Evolutionary conservation across 1,140 invertebrate species (phyloP), one percentile per base, ranked within the genome.

Genomic region (Drosophila serrata): DNA sequence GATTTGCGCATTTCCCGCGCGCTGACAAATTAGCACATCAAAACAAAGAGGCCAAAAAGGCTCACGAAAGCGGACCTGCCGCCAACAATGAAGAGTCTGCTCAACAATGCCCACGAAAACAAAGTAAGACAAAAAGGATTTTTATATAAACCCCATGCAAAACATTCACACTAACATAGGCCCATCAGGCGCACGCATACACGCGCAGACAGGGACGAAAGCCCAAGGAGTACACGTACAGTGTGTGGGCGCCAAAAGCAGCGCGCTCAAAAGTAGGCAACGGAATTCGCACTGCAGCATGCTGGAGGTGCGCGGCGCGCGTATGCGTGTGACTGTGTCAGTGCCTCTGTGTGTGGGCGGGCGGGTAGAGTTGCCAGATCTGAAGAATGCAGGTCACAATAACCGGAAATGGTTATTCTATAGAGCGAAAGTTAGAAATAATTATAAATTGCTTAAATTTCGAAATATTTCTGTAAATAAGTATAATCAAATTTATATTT

Each of bases 21-120:
- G 48, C 70, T 78, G 69, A 62, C 65, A 84, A 84, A 88, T 81
- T 84, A 90, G 85, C 77, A 77, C 77, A 88, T 88, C 81, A 81
- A 84, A 88, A 90, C 85, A 90, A 90, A 90, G 81, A 84, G 73
- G 55, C 68, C 60, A 45, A 69, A 69, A 53, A 65, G 65, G 68
- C 55, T 49, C 59, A 69, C 22, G 62, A 74, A 51, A 49, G 59
- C 61, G 59, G 39, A 35, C 67, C 48, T 42, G 37, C 24, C 60
- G 63, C 51, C 51, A 53, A 60, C 75, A 75, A 68, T 70, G 61
- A 69, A 78, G 62, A 61, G 58, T 64, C 60, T 33, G 35, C 69
- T 49, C 59, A 72, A 82, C 80, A 82, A 76, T 82, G 55, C 53
- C 53, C 35, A 33, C 40, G 55, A 86, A 60, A 75, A 73, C 74